Base-by-base conservation (phyloP, 2,888 invertebrate genomes). In the Tachina lurida region DNA sequence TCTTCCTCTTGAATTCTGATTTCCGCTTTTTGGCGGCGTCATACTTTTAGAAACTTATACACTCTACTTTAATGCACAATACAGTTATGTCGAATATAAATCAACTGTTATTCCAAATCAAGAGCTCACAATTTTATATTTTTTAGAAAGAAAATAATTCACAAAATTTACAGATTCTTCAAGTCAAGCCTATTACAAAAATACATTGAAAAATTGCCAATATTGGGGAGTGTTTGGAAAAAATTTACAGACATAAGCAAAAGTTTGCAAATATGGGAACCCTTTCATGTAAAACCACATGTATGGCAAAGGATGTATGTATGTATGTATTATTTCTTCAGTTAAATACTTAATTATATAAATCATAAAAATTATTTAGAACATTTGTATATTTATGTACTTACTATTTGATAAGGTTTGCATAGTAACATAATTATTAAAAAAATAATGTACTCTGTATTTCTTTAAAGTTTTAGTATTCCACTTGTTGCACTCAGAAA, bases 1-100 rank as follows among this genome's bases (percentile, higher is more conserved):
- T 56, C 85, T 82, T 45, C 84, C 84, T 52, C 83, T 80, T 17
- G 67, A 43, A 67, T 82, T 82, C 15, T 87, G 87, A 80, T 87
- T 87, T 70, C 85, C 84, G 74, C 86, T 87, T 70, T 75, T 87
- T 56, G 87, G 86, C 82, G 87, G 87, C 65, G 87, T 65, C 88
- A 88, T 88, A 76, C 31, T 54, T 22, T 39, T 15, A 22, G 60
- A 31, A 31, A 49, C 49, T 60, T 22, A 43, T 45, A 15, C 15
- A 10, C n/a, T 74, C 5, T 49, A 47, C 22, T 49, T 56, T 63
- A 4, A 19, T 56, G 3, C 10, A 8, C 15, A 13, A 17, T n/a
- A 19, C 41, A 10, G 17, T 52, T 41, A 15, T 1, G 39, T 31
- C n/a, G 2, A 10, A 19, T 58, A 52, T 74, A 54, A 15, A 58